Conservation (phyloP, 1,140 invertebrate genomes). For the Orchestia grillus region DNA sequence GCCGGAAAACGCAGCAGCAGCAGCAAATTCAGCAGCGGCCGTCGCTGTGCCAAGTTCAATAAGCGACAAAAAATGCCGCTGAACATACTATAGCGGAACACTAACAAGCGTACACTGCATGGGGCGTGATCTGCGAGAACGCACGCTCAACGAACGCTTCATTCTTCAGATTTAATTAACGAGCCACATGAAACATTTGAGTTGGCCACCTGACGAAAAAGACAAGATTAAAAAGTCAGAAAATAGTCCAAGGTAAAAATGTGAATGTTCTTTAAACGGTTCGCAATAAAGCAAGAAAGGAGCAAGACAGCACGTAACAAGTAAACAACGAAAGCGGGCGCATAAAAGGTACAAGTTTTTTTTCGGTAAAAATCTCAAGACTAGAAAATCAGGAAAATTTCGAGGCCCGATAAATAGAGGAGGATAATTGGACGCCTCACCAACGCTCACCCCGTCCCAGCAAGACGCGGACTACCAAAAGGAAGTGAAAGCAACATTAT, state of each 20-base stretch:
- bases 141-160: background rate
- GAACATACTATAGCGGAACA: too few species aligned
- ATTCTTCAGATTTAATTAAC: background rate
- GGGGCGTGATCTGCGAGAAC: too few species aligned
- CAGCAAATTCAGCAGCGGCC: too few species aligned
- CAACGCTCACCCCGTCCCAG: background rate
- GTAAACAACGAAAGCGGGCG: background rate
- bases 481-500: background rate
- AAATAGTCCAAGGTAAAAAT: background rate
- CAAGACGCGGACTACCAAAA: background rate
- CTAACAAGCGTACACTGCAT: too few species aligned
- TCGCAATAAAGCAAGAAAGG: too few species aligned
- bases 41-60: too few species aligned
- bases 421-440: background rate
- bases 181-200: background rate
- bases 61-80: too few species aligned
- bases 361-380: background rate
- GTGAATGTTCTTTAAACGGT: background rate
- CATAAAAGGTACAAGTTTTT: background rate
- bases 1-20: too few species aligned
- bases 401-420: background rate
- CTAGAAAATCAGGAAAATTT: background rate
- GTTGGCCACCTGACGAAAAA: background rate
- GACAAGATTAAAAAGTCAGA: background rate
- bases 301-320: too few species aligned